These are phyloP conservation scores for Octomys mimax DNA, from an alignment of 2,797 vertebrate species.

Conservation along the genomic window DNA sequence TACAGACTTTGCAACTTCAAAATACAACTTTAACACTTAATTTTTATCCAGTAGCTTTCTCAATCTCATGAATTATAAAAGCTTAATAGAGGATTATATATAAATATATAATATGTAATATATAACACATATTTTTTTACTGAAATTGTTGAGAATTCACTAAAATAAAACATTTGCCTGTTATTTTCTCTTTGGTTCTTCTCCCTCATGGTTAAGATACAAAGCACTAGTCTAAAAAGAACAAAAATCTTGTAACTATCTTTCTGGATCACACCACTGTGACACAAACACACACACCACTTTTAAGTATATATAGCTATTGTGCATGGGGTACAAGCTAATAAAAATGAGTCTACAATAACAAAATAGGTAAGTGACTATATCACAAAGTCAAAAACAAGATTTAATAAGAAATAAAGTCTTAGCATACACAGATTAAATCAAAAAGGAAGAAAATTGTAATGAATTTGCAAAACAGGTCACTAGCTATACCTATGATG, in stretches of 20 bases:
- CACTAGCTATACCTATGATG: not conserved
- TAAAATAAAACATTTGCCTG: not conserved
- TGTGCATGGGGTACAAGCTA: not conserved
- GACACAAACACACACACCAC: not conserved
- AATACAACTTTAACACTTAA: conserved; percentile 53
- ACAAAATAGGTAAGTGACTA: conserved; percentile 5
- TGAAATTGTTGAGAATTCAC: not conserved
- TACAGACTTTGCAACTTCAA: conserved; percentile 58
- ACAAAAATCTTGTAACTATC: not conserved
- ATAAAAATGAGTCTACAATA: not conserved
- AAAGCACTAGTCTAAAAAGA: not conserved
- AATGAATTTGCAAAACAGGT: not conserved
- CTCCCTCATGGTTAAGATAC: not conserved
- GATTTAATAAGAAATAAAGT: not conserved
- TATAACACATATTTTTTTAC: not conserved
- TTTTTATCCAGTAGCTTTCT: not conserved
- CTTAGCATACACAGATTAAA: not conserved
- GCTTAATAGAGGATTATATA: not conserved
- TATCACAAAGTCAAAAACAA: conserved; percentile 32
- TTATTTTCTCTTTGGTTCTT: not conserved
- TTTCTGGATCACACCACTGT: not conserved
- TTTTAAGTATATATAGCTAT: conserved; percentile 23
- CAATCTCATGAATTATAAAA: not conserved
- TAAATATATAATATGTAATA: not conserved
- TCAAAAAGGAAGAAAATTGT: not conserved